Base-by-base conservation (phyloP, 1,140 invertebrate genomes). In the Drosophila eugracilis region DNA sequence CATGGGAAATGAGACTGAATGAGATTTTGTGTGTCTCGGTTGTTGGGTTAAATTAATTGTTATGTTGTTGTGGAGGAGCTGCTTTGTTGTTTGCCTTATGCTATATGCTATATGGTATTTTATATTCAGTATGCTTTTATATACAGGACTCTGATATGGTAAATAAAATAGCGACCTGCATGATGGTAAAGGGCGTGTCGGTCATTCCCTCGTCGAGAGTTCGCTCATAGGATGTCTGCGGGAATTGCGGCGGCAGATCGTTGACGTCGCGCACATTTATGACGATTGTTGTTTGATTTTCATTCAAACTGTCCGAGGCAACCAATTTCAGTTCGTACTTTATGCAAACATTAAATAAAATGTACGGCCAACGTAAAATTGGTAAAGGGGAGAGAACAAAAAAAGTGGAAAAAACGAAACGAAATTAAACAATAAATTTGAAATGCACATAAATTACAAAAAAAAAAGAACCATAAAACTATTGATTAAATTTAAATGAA, bases 251-350 rank as follows among this genome's bases (percentile, higher is more conserved):
- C 32, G 96, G 95, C 60, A 96, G 92, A 92, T 97, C 96, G 92
- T 97, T 97, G 89, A 96, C 94, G 90, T 96, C 96, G 76, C 95
- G 94, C 49, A 97, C 93, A 84, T 94, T 93, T 78, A 97, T 95
- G 54, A 95, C 93, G 48, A 97, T 95, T 48, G 93, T 94, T 62
- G 96, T 97, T 60, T 94, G 94, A 92, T 96, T 96, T 92, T 97
- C 96, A 93, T 96, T 96, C 80, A 96, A 94, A 89, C 95, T 96
- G 92, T 97, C 96, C 50, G 96, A 97, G 41, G 96, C 96, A 78
- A 96, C 96, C 93, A 97, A 93, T 78, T 95, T 96, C 93, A 97
- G 93, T 92, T 96, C 95, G 93, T 97, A 97, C 96, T 97, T 60
- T 66, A 36, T 50, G 63, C 63, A 67, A 66, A 66, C 63, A 66